These are phyloP conservation scores for Fragum sueziense DNA, from an alignment of 2,888 invertebrate genomes.

Conservation along the genomic window DNA sequence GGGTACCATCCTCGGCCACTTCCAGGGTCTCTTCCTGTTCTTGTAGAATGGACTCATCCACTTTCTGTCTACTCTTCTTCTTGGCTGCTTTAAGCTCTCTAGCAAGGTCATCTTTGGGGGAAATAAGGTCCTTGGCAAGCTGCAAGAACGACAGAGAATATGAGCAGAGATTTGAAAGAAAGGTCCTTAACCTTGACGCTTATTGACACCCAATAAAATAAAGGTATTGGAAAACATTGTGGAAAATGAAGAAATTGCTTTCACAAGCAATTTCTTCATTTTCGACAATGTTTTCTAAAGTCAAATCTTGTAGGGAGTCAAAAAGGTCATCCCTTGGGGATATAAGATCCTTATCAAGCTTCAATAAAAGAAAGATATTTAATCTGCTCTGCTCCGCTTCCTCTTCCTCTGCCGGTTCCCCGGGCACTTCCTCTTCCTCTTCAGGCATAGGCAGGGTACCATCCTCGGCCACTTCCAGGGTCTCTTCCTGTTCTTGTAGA, in stretches of 20 bases:
- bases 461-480: slow-evolving; percentile 61
- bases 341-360: slow-evolving; percentile 71
- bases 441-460: slow-evolving; percentile 70
- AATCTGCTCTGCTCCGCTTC: slow-evolving; percentile 49
- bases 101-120: slow-evolving; percentile 76
- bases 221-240: too few species aligned
- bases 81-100: slow-evolving; percentile 73
- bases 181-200: too few species aligned
- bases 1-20: slow-evolving; percentile 67
- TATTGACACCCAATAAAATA: too few species aligned
- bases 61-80: slow-evolving; percentile 69
- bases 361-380: too few species aligned
- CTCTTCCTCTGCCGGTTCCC: slow-evolving; percentile 6
- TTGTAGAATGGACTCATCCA: slow-evolving; percentile 70
- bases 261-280: too few species aligned
- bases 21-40: slow-evolving; percentile 62
- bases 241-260: too few species aligned
- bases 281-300: too few species aligned
- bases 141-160: too few species aligned
- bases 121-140: slow-evolving; percentile 70
- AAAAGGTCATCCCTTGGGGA: too few species aligned
- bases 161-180: too few species aligned
- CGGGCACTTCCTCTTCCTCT: slow-evolving; percentile 55
- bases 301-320: too few species aligned
- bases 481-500: slow-evolving; percentile 64